Percentiles rank a stretch among this genome's conserved stretches.
These are phyloP conservation scores for Pseudorasbora parva DNA, from an alignment of 2,113 vertebrate genomes.

Conservation along the genomic window DNA sequence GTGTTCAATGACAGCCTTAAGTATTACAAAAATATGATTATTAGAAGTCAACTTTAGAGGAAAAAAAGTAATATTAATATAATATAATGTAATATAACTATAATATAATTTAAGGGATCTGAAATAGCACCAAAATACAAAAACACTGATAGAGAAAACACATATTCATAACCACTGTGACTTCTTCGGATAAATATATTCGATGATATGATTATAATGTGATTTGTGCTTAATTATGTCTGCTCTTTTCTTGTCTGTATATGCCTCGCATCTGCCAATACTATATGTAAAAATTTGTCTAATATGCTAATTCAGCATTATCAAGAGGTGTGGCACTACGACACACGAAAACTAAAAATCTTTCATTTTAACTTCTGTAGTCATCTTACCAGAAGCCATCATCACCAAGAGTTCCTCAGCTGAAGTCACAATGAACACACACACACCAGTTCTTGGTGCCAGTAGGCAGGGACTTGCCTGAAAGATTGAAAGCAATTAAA, in stretches of 20 bases:
- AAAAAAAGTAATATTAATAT: no score
- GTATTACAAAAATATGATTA: neutral
- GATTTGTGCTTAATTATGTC: neutral
- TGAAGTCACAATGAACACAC: constrained; percentile 24
- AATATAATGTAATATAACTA: no score
- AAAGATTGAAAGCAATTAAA: constrained; percentile 89
- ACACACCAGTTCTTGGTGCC: constrained; percentile 67
- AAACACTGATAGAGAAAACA: neutral
- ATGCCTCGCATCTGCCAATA: neutral
- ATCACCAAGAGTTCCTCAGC: constrained; percentile 23
- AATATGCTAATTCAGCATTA: constrained; percentile 1
- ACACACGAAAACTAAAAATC: neutral
- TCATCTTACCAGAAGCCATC: constrained; percentile 40
- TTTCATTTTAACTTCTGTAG: constrained; percentile 38
- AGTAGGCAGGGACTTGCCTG: constrained; percentile 83
- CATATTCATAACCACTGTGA: neutral
- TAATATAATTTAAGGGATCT: neutral
- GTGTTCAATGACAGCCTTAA: neutral
- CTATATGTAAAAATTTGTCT: neutral
- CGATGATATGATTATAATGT: neutral
- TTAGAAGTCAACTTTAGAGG: neutral
- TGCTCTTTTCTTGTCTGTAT: neutral
- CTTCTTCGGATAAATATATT: neutral
- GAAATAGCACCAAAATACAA: neutral
- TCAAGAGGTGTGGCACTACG: neutral